Percentiles rank a stretch among this genome's conserved stretches.
phyloP scores from a whole-genome alignment of 2,113 vertebrate species.

The Barbus barbus region DNA sequence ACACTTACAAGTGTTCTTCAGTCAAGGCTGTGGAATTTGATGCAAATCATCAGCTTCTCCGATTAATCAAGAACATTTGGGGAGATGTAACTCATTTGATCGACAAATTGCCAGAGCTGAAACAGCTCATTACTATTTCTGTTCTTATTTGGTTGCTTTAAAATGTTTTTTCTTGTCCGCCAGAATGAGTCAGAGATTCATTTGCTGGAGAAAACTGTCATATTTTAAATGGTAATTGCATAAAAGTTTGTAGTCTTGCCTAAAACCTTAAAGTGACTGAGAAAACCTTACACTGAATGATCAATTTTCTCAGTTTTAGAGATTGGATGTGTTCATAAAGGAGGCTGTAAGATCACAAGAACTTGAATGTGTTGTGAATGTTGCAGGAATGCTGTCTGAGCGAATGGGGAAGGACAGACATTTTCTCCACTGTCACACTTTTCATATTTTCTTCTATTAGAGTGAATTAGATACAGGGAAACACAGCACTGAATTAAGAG shows the following conservation, averaged over 20 bases:
- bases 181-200: not conserved
- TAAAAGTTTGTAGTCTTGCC: no score
- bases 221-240: no score
- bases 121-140: slow-evolving; percentile 11
- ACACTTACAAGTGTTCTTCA: not conserved
- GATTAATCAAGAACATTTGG: slow-evolving; percentile 24
- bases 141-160: not conserved
- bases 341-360: not conserved
- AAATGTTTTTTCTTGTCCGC: slow-evolving; percentile 9
- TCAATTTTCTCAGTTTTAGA: no score
- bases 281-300: not conserved
- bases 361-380: not conserved
- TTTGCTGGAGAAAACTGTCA: not conserved
- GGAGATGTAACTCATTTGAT: slow-evolving; percentile 24
- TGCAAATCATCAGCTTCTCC: slow-evolving; percentile 30
- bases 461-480: slow-evolving; percentile 4
- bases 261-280: no score
- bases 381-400: not conserved
- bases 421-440: slow-evolving; percentile 33
- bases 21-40: slow-evolving; percentile 4
- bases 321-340: not conserved
- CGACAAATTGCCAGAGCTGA: slow-evolving; percentile 31
- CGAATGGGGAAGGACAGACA: not conserved
- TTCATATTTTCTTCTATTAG: slow-evolving; percentile 25
- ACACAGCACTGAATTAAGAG: not conserved